phyloP scores from a whole-genome alignment of 2,113 vertebrate species.

The Leptocoma aspasia region DNA sequence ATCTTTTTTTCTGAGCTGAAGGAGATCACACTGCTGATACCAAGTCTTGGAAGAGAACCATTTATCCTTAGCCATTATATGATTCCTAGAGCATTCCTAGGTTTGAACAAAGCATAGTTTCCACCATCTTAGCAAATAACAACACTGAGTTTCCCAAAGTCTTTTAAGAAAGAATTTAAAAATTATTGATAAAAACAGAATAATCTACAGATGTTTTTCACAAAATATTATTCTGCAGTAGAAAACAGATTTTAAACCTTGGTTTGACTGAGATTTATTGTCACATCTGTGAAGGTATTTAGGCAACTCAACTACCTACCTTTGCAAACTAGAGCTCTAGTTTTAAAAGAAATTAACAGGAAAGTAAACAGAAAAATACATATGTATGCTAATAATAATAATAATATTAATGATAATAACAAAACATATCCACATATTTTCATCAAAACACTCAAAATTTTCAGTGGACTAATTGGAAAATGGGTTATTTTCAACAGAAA shows the following conservation, averaged over 20 bases:
- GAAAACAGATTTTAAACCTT: background rate
- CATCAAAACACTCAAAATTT: background rate
- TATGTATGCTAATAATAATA: background rate
- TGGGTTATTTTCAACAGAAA: background rate
- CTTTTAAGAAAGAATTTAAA: background rate
- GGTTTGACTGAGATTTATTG: background rate
- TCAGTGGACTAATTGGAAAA: background rate
- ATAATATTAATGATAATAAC: background rate
- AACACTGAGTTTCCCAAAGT: background rate
- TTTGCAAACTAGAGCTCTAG: background rate
- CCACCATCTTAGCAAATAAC: background rate
- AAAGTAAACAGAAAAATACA: background rate
- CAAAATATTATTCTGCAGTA: background rate
- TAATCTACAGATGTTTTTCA: background rate
- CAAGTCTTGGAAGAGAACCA: background rate
- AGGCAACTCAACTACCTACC: background rate
- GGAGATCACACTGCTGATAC: background rate
- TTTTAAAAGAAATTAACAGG: background rate
- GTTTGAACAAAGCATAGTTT: background rate
- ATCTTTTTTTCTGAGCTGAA: background rate
- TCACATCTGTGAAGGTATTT: background rate
- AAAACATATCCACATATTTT: background rate
- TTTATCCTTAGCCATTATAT: background rate
- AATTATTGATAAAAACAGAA: background rate
- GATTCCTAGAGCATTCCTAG: background rate